phyloP scores from a whole-genome alignment of 2,113 vertebrate genomes.

The Eptatretus burgeri region DNA sequence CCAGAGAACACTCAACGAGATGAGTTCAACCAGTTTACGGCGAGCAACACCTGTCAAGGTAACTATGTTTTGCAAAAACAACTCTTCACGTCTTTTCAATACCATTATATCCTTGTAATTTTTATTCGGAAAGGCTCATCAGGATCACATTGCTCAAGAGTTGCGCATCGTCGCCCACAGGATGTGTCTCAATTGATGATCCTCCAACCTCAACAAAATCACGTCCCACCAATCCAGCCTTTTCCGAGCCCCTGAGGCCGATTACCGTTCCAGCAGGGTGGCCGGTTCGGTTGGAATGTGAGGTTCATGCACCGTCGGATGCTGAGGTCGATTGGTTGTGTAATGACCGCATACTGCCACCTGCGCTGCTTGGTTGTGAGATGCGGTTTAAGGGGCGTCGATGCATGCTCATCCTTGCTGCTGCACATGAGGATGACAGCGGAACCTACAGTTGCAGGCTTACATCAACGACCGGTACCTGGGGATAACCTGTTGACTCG shows the following conservation, averaged over 20 bases:
- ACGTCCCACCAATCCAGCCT: slow-evolving; percentile 12
- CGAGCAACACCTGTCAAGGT: too few species aligned
- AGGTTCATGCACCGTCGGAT: slow-evolving; percentile 56
- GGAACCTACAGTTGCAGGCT: slow-evolving; percentile 78
- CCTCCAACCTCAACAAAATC: too few species aligned
- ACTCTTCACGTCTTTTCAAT: too few species aligned
- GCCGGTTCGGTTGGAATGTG: slow-evolving; percentile 65
- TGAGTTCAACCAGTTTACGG: too few species aligned
- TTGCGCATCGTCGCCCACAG: too few species aligned
- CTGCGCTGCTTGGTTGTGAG: slow-evolving; percentile 81
- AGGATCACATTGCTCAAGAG: too few species aligned
- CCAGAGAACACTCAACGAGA: too few species aligned
- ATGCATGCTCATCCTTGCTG: slow-evolving; percentile 67
- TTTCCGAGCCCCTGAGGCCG: slow-evolving; percentile 49
- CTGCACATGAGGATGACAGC: slow-evolving; percentile 79
- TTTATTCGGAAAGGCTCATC: too few species aligned
- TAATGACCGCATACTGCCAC: slow-evolving; percentile 66
- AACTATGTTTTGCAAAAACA: too few species aligned
- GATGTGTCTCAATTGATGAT: too few species aligned
- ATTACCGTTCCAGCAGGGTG: slow-evolving; percentile 67
- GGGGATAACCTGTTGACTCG: too few species aligned
- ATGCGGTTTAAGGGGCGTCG: slow-evolving; percentile 88
- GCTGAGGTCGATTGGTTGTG: slow-evolving; percentile 86
- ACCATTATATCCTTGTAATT: too few species aligned
- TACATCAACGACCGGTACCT: slow-evolving; percentile 19